phyloP scores from a whole-genome alignment of 2,113 vertebrate species.

The Tonatia bakeri region DNA sequence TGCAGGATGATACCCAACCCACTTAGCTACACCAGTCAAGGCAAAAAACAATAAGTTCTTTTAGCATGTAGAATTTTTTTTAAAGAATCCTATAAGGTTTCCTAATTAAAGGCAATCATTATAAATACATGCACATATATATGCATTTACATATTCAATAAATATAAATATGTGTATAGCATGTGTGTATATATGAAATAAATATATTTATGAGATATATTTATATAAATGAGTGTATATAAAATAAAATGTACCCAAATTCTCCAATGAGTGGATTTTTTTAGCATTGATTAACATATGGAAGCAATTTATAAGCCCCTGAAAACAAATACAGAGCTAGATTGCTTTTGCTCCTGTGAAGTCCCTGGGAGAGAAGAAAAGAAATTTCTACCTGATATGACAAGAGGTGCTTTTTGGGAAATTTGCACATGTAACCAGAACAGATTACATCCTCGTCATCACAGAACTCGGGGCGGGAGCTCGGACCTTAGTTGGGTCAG shows the following conservation, averaged over 20 bases:
- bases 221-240: background rate
- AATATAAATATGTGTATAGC: background rate
- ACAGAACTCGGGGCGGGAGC: background rate
- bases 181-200: background rate
- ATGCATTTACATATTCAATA: background rate
- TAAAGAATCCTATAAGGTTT: background rate
- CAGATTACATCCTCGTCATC: background rate
- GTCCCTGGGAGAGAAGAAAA: background rate
- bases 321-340: background rate
- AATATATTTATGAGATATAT: background rate
- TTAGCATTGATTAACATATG: conserved; percentile 20
- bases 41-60: background rate
- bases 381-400: background rate
- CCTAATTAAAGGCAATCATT: background rate
- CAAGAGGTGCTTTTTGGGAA: conserved; percentile 22
- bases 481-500: background rate
- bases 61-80: background rate
- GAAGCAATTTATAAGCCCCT: conserved; percentile 4
- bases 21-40: too few species aligned
- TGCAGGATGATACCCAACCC: too few species aligned
- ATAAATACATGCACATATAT: background rate
- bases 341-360: conserved; percentile 29
- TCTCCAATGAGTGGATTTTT: background rate
- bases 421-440: conserved; percentile 34
- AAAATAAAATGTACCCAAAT: background rate